Percentiles rank a stretch among this genome's conserved stretches.
Conservation (phyloP, 2,113 vertebrate species). For the Otocyon megalotis region DNA sequence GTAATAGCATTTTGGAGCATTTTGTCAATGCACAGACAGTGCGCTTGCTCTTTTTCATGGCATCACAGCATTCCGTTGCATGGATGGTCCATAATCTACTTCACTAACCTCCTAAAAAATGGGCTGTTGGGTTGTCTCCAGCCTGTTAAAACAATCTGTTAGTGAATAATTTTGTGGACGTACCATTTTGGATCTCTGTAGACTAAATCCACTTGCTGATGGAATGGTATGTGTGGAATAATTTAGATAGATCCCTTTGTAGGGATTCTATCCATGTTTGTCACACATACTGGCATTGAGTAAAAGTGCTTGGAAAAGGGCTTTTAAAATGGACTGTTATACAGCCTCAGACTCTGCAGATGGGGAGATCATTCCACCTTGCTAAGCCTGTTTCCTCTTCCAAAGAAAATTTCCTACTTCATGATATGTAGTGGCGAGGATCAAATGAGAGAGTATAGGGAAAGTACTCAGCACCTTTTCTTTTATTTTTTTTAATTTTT, state of each 20-base stretch:
- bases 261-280: background rate
- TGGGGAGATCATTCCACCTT: background rate
- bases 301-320: background rate
- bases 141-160: background rate
- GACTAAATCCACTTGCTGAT: background rate
- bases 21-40: background rate
- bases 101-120: background rate
- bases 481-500: no score
- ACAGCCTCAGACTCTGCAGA: background rate
- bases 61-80: background rate
- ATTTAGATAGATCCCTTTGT: background rate
- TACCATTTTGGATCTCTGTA: background rate
- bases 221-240: background rate
- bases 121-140: background rate
- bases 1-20: background rate
- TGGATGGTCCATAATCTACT: background rate
- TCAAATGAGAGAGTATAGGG: background rate
- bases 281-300: background rate
- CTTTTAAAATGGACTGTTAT: background rate
- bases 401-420: background rate
- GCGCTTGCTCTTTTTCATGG: background rate
- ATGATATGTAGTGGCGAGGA: background rate
- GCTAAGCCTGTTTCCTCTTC: background rate
- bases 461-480: background rate
- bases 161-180: background rate